Conservation (phyloP, 2,113 vertebrate genomes). For the Otus sunia region DNA sequence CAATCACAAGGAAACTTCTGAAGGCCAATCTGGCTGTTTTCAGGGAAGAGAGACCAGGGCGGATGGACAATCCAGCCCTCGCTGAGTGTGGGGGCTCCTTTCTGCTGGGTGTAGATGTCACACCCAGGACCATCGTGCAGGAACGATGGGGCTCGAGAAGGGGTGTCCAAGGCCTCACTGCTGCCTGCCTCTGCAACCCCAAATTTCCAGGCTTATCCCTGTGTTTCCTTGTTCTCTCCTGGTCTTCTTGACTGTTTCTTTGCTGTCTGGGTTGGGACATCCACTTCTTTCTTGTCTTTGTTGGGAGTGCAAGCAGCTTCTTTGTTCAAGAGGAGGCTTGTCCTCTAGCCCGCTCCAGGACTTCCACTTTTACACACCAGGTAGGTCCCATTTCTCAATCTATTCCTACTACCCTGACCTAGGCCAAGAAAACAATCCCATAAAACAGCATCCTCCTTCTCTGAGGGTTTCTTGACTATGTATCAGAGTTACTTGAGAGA, state of each 20-base stretch:
- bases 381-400: neutral
- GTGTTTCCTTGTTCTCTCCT: neutral
- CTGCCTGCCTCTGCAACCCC: neutral
- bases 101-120: neutral
- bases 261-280: neutral
- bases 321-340: neutral
- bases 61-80: neutral
- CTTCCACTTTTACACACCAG: fast-evolving
- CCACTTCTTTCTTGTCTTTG: neutral
- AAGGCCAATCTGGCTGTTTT: neutral
- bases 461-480: neutral
- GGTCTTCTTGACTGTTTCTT: neutral
- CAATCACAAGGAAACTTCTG: neutral
- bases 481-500: neutral
- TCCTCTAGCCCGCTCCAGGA: neutral
- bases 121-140: too few relatives aligned
- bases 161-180: neutral
- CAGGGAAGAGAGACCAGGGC: neutral
- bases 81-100: neutral
- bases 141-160: neutral
- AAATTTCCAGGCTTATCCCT: neutral
- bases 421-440: neutral
- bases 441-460: neutral
- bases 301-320: neutral
- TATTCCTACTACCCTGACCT: neutral